Evolutionary conservation across 1,140 invertebrate species (phyloP), one percentile per base, ranked within the genome.

Genomic region (Stegodyphus dumicola): DNA sequence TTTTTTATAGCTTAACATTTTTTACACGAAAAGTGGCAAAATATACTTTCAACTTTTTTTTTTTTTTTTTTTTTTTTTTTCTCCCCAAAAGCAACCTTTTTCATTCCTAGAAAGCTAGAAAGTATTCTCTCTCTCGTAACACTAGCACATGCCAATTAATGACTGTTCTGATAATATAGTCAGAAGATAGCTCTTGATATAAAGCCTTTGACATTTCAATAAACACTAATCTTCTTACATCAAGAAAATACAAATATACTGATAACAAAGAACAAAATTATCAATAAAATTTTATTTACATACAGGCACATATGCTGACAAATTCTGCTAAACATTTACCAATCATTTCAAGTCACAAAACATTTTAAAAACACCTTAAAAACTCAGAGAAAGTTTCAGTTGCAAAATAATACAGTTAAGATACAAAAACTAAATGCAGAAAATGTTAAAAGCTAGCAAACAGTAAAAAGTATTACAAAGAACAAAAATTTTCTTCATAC

Each of bases 221-320:
- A 65, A 51, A 75, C 15, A 66, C 66, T 85, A 56, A 76, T 52
- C 52, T 77, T 85, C 53, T 53, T 18, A 70, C 52, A 76, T 76
- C 60, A 66, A 84, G 75, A 79, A 65, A 70, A 71, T 60, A 83
- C 54, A 80, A 49, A 80, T 66, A 83, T 75, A 75, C 71, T 48
- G 9, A 66, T 83, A 83, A 83, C 71, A 85, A 81, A 53, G 73
- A 85, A 60, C 76, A 7, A 85, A 77, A 75, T 60, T 77, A 77
- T 33, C 73, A 76, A 77, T 85, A 85, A 85, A 85, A 85, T 85
- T 85, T 85, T 85, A 76, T 85, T 76, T 85, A 85, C 81, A 85
- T 77, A 85, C 73, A 85, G 81, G 81, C 81, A 85, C 81, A 85
- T 76, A 85, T 73, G 81, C 74, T 85, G 60, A 85, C 54, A 51